Conservation (phyloP, 2,797 vertebrate genomes). For the Nasua narica region DNA sequence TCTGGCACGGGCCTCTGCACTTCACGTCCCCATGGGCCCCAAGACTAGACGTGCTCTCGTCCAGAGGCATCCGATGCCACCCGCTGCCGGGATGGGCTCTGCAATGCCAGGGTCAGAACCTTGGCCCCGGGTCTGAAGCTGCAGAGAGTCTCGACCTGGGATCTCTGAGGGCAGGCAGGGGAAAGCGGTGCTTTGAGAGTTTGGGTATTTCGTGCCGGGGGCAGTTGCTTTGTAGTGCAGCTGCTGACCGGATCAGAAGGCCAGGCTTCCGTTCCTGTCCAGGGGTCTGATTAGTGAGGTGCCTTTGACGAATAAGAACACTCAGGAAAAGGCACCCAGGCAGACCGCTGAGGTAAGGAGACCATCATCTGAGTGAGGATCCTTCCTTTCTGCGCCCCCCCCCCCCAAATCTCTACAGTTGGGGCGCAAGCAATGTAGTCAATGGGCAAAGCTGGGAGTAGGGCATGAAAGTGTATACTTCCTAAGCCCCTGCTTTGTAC, state of each 20-base stretch:
- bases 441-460: neutral
- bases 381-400: neutral
- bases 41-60: neutral
- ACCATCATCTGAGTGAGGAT: fast-evolving
- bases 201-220: neutral
- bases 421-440: fast-evolving
- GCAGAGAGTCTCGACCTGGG: neutral
- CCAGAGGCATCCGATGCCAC: neutral
- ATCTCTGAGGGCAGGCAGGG: neutral
- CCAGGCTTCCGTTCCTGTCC: neutral
- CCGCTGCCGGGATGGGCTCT: neutral
- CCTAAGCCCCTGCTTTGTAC: neutral
- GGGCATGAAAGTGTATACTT: neutral
- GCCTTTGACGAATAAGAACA: neutral
- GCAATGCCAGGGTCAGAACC: neutral
- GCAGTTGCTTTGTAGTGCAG: neutral
- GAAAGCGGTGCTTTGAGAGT: neutral
- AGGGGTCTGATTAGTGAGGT: neutral
- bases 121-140: neutral
- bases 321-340: neutral
- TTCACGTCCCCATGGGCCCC: neutral
- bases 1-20: neutral
- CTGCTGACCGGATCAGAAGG: neutral
- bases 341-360: neutral
- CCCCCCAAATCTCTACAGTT: neutral